phyloP scores from a whole-genome alignment of 2,113 vertebrate species.

The Epinephelus lanceolatus region DNA sequence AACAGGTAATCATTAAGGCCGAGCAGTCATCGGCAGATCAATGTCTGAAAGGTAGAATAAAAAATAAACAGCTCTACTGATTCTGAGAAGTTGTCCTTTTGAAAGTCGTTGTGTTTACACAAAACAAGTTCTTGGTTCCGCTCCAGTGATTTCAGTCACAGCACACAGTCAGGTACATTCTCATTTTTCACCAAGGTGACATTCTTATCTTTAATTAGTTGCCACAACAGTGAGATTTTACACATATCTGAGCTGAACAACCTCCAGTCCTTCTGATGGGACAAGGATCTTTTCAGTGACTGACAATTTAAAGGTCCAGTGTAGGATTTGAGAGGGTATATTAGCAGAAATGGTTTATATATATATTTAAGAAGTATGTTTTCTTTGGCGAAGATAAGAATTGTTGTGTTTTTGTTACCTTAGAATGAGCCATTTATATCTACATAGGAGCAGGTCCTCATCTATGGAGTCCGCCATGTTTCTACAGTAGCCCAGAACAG shows the following conservation, averaged over 20 bases:
- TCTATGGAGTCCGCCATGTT: no score
- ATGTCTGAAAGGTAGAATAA: conserved; percentile 4
- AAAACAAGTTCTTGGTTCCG: conserved; percentile 45
- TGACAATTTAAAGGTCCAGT: background rate
- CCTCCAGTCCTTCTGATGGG: background rate
- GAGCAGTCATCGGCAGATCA: background rate
- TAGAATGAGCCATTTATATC: no score
- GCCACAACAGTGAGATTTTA: conserved; percentile 62
- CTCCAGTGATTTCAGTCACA: conserved; percentile 25
- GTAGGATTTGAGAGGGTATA: no score
- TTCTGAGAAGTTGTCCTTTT: background rate
- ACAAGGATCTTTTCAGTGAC: background rate
- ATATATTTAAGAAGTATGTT: no score
- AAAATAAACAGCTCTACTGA: background rate
- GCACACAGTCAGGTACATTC: conserved; percentile 5
- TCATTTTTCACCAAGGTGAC: conserved; percentile 71
- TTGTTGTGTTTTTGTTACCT: no score
- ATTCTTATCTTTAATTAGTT: conserved; percentile 59
- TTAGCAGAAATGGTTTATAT: no score
- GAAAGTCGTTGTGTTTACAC: conserved; percentile 59
- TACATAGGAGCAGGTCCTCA: no score
- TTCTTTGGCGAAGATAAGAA: no score
- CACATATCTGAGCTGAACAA: background rate
- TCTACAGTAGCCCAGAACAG: no score
- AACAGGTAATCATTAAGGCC: conserved; percentile 58